Percentiles rank a stretch among this genome's conserved stretches.
Conservation (phyloP, 1,140 invertebrate genomes). For the Caenorhabditis tropicalis region DNA sequence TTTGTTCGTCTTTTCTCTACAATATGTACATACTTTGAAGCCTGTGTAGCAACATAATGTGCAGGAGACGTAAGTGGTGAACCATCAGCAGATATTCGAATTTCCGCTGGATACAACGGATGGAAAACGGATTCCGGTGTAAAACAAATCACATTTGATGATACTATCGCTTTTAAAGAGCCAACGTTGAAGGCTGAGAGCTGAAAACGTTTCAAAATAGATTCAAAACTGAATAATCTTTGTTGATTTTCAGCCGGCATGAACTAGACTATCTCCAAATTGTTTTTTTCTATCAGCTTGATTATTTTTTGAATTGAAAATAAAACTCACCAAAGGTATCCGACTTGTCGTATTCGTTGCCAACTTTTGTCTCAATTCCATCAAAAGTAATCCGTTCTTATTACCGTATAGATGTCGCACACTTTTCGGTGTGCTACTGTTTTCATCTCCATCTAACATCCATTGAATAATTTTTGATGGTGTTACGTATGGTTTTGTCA, state of each 20-base stretch:
- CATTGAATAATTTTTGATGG: slow-evolving; percentile 63
- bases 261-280: neutral
- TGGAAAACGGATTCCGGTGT: slow-evolving; percentile 70
- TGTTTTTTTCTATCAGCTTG: too few species aligned
- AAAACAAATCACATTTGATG: slow-evolving; percentile 70
- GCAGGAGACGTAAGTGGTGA: slow-evolving; percentile 58
- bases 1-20: neutral
- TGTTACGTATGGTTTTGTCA: slow-evolving; percentile 65
- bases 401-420: slow-evolving; percentile 66
- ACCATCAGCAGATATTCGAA: slow-evolving; percentile 49
- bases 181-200: slow-evolving; percentile 56
- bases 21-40: slow-evolving; percentile 61
- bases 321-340: slow-evolving; percentile 67
- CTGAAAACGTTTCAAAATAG: neutral
- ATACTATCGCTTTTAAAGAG: slow-evolving; percentile 54
- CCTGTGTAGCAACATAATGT: slow-evolving; percentile 66
- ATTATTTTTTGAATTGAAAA: too few species aligned
- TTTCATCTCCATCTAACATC: slow-evolving; percentile 45
- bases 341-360: slow-evolving; percentile 52
- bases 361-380: slow-evolving; percentile 69
- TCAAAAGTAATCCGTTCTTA: slow-evolving; percentile 66
- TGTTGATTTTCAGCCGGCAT: neutral
- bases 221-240: neutral
- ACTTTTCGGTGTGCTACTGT: slow-evolving; percentile 54
- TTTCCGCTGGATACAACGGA: slow-evolving; percentile 68